Conservation (phyloP, 2,797 vertebrate genomes). For the Nyctibius grandis region DNA sequence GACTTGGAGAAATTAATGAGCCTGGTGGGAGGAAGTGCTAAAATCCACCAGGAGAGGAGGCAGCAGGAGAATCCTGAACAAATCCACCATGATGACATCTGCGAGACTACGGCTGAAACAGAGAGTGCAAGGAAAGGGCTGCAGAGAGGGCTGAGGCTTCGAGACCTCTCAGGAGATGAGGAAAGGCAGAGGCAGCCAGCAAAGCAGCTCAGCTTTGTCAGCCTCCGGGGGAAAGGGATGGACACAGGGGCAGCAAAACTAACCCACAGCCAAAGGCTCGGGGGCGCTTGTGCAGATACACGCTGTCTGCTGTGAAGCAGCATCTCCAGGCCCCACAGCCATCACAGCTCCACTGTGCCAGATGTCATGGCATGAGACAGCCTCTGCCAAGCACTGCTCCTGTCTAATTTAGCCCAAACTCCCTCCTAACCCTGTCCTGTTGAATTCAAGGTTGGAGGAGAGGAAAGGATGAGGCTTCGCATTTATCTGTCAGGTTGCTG, state of each 20-base stretch:
- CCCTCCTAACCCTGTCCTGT: neutral
- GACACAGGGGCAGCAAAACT: neutral
- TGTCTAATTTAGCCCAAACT: neutral
- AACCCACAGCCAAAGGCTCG: neutral
- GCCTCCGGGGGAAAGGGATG: accelerated
- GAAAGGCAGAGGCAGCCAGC: neutral
- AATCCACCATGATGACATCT: neutral
- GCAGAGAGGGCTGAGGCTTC: neutral
- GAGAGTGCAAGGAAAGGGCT: neutral
- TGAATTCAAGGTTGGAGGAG: neutral
- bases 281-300: neutral
- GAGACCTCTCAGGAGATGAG: neutral
- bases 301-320: neutral
- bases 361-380: neutral
- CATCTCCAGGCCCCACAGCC: neutral
- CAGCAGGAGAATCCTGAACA: slow-evolving; percentile 8
- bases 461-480: neutral
- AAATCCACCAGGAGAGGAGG: neutral
- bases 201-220: neutral
- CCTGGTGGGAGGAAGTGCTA: neutral
- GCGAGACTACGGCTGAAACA: neutral
- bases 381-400: neutral
- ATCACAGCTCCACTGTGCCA: neutral
- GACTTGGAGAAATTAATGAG: neutral
- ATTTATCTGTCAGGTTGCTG: neutral